A percentile compares a stretch with the other conserved stretches of the same genome.
phyloP scores from a whole-genome alignment of 92 coral and sea anemone species.

The Zoanthus sansibaricus region DNA sequence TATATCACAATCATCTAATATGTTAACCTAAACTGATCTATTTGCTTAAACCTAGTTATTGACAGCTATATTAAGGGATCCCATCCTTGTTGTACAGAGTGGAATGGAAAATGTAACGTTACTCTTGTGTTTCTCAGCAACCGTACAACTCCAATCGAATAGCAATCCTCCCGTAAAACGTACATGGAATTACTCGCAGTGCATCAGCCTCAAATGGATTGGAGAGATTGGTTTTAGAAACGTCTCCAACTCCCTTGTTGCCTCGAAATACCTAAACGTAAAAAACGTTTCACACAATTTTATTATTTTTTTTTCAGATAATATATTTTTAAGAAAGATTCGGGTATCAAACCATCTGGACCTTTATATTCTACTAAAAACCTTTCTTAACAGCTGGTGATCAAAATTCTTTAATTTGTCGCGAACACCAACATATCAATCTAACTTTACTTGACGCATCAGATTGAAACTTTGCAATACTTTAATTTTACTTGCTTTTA shows the following conservation, averaged over 20 bases:
- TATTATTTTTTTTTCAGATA: not conserved
- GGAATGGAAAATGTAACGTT: not conserved
- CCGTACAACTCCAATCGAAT: slow-evolving; percentile 30
- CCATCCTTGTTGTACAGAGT: not conserved
- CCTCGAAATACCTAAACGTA: slow-evolving; percentile 13
- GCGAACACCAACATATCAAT: too few species aligned
- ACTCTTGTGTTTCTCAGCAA: not conserved
- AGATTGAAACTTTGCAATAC: too few species aligned
- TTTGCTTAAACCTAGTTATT: too few species aligned
- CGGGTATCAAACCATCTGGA: not conserved
- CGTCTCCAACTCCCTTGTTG: not conserved
- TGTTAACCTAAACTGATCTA: too few species aligned
- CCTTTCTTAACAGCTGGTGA: too few species aligned
- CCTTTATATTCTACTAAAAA: too few species aligned
- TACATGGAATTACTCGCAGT: not conserved
- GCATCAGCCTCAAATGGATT: slow-evolving; percentile 15
- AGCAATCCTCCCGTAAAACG: slow-evolving; percentile 17
- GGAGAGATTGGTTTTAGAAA: not conserved
- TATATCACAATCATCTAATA: too few species aligned
- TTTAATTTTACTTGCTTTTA: too few species aligned
- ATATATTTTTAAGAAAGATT: not conserved
- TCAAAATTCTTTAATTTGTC: too few species aligned
- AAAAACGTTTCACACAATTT: not conserved
- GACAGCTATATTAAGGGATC: too few species aligned
- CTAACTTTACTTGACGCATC: too few species aligned